phyloP scores from a whole-genome alignment of 2,797 vertebrate species.

The Numenius phaeopus region DNA sequence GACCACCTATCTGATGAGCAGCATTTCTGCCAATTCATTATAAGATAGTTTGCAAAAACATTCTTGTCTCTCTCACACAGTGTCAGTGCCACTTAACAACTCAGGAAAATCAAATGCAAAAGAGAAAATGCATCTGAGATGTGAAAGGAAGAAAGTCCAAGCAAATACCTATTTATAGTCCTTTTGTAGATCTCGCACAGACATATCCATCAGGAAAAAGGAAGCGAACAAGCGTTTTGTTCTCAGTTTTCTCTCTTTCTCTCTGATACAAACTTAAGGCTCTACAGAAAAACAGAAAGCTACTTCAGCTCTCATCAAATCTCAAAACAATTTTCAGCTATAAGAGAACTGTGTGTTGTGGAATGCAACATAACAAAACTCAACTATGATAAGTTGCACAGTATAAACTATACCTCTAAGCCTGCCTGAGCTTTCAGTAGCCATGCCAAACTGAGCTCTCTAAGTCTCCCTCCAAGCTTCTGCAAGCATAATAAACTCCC shows the following conservation, averaged over 20 bases:
- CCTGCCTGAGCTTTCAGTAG: not conserved
- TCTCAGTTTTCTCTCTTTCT: not conserved
- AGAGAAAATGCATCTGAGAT: not conserved
- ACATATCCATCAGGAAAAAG: not conserved
- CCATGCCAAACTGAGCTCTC: not conserved
- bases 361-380: slow-evolving; percentile 13
- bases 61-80: not conserved
- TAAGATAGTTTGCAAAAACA: not conserved
- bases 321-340: slow-evolving; percentile 3
- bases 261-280: not conserved
- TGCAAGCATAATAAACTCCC: not conserved
- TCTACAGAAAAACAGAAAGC: slow-evolving; percentile 1
- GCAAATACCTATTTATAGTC: not conserved
- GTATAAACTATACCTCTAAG: not conserved
- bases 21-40: not conserved
- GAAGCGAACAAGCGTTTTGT: not conserved
- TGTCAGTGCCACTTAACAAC: not conserved
- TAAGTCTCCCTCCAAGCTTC: not conserved
- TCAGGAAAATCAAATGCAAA: not conserved
- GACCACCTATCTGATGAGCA: slow-evolving; percentile 18
- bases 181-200: not conserved
- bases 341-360: not conserved
- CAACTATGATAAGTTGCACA: not conserved
- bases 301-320: slow-evolving; percentile 24
- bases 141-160: not conserved